These are phyloP conservation scores for Synanthedon formicaeformis DNA, from an alignment of 2,888 invertebrate species.

Conservation along the genomic window DNA sequence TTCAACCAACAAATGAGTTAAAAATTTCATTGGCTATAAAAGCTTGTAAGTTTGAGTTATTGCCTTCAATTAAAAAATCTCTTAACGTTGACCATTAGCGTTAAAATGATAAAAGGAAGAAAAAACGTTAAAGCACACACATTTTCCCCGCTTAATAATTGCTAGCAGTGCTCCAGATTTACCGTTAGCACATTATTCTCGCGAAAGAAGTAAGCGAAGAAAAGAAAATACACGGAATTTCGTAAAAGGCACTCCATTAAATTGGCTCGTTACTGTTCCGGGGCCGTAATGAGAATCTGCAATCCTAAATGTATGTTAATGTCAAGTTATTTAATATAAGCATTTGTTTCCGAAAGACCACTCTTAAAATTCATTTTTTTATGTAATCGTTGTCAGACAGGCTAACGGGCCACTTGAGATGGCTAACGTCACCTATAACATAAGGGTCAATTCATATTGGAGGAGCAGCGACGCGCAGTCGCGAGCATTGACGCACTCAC, in stretches of 20 bases:
- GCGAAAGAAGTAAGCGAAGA: neutral
- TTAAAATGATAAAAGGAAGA: neutral
- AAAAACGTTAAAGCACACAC: neutral
- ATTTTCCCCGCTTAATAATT: neutral
- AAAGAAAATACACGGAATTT: neutral
- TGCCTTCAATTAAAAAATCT: neutral
- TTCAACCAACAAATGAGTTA: too few relatives aligned
- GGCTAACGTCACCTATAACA: too few relatives aligned
- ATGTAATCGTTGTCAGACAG: too few relatives aligned
- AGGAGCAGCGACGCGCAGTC: too few relatives aligned
- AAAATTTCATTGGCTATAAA: too few relatives aligned
- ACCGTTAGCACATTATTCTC: neutral
- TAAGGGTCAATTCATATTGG: too few relatives aligned
- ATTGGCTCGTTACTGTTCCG: conserved; percentile 23
- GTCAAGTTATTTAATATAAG: neutral
- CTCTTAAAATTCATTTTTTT: neutral
- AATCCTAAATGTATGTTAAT: conserved; percentile 3
- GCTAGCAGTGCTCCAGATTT: neutral
- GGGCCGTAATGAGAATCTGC: conserved; percentile 17
- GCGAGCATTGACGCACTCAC: too few relatives aligned
- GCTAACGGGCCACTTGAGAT: too few relatives aligned
- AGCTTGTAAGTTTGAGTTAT: too few relatives aligned
- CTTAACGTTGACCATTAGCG: neutral
- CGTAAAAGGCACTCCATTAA: conserved; percentile 22
- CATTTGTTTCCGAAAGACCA: neutral